phyloP scores from a whole-genome alignment of 37 sponge, comb jelly and placozoan genomes.

The Geodia barretti region DNA sequence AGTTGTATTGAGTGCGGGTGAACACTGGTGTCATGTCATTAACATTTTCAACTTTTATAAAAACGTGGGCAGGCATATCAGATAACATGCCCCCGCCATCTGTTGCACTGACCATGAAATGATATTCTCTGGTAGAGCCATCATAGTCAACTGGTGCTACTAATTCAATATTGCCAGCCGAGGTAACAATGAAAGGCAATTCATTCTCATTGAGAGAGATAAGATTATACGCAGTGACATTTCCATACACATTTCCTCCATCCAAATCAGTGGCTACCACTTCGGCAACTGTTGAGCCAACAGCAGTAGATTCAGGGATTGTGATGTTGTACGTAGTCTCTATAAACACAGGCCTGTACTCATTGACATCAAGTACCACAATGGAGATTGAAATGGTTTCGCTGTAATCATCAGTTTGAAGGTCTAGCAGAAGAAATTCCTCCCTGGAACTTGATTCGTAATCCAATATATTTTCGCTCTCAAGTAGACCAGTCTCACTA shows the following conservation, averaged over 20 bases:
- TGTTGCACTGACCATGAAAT: conserved; percentile 35
- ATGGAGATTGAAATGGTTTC: conserved; percentile 1
- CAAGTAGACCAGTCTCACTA: conserved; percentile 9
- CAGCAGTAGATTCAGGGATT: conserved; percentile 9
- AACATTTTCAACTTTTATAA: conserved; percentile 13
- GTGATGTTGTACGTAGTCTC: neutral
- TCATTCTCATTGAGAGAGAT: neutral
- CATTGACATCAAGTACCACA: conserved; percentile 42
- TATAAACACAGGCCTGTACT: conserved; percentile 42
- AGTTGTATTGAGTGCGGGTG: conserved; percentile 11
- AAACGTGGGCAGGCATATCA: conserved; percentile 6
- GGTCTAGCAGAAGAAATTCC: conserved; percentile 2
- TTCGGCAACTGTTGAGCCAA: conserved; percentile 14
- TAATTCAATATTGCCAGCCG: conserved; percentile 27
- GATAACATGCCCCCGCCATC: conserved; percentile 49
- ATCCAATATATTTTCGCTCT: conserved; percentile 12
- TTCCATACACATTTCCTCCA: conserved; percentile 41
- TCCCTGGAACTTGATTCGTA: conserved; percentile 11
- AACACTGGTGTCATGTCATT: conserved; percentile 52
- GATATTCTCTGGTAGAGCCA: neutral
- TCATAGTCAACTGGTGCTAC: conserved; percentile 51
- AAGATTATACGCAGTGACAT: conserved; percentile 13
- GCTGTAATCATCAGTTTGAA: conserved; percentile 12
- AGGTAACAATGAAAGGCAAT: conserved; percentile 36
- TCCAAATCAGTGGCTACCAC: conserved; percentile 42